Base-by-base conservation (phyloP, 2,797 vertebrate species). In the Microctenopoma steveboyesi region DNA sequence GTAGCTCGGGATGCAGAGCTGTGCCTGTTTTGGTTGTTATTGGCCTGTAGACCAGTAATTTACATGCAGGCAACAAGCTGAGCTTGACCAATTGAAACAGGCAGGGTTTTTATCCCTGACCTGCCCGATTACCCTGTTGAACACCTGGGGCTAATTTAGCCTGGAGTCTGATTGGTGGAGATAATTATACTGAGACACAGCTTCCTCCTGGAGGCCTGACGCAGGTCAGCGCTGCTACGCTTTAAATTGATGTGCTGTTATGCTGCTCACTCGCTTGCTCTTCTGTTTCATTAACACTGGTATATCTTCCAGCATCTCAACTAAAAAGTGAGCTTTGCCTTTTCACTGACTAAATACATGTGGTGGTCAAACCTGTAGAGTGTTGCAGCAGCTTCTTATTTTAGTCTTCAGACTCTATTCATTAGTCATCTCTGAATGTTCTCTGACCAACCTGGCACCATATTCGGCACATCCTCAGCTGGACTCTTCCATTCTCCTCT, bases 31-130 rank as follows among this genome's bases (percentile, higher is more conserved):
- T n/a, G 63, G 33, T 60, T 67, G 64, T 76, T 82, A 64, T 55
- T 22, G 33, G 37, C 59, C 52, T n/a, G 33, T 55, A 54, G n/a
- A 61, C 42, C 64, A 72, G 47, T 62, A 9, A 80, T 82, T 86
- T 65, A 78, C 61, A 87, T 76, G 72, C 72, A 74, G 61, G 56
- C 30, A 83, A 76, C 59, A 75, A 78, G 58, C 76, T 48, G 57
- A 67, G 76, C 39, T 80, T 18, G 1, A 78, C 69, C 59, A 52
- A 56, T 49, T 76, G 69, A 81, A 83, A 69, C 55, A 66, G 54
- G 45, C 54, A 56, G 76, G 39, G 75, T 63, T 73, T 69, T 59
- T 75, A 77, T 77, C 55, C 54, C 51, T 63, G 75, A 82, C 80
- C 79, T 53, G 54, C 80, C 79, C 50, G 54, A 78, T 81, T 79